Conservation (phyloP, 2,113 vertebrate species). For the Colistium nudipinnis region DNA sequence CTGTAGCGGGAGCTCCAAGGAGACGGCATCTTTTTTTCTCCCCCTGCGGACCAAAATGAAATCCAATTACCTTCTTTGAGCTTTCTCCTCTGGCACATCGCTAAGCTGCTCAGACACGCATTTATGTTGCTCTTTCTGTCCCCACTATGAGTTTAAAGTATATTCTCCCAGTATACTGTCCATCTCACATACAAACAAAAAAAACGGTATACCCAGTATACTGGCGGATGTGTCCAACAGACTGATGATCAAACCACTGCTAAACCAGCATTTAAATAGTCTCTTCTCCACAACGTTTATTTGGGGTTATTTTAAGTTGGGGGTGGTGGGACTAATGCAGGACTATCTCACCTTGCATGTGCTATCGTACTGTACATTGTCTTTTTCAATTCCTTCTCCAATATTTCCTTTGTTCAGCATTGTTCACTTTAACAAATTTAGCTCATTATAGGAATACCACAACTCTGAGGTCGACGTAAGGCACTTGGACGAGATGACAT, state of each 20-base stretch:
- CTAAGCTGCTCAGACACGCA: conserved; percentile 58
- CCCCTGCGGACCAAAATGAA: conserved; percentile 53
- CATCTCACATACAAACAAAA: not conserved
- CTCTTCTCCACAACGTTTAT: too few species aligned
- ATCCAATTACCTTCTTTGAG: conserved; percentile 70
- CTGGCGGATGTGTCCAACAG: not conserved
- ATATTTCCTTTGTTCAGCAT: too few species aligned
- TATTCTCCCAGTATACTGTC: conserved; percentile 37
- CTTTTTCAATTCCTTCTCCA: too few species aligned
- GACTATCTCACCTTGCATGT: too few species aligned
- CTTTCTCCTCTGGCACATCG: conserved; percentile 52
- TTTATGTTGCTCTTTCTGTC: conserved; percentile 53
- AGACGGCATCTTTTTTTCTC: conserved; percentile 38
- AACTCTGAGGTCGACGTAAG: not conserved
- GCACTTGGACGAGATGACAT: not conserved
- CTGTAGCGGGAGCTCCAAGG: conserved; percentile 42
- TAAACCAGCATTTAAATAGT: conserved; percentile 9
- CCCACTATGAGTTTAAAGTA: conserved; percentile 32
- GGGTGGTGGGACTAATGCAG: too few species aligned
- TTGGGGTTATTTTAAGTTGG: too few species aligned
- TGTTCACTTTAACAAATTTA: too few species aligned
- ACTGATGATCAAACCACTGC: conserved; percentile 29
- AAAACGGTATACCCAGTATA: conserved; percentile 7
- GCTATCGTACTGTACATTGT: too few species aligned
- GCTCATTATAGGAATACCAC: too few species aligned